Conservation (phyloP, 2,888 invertebrate genomes). For the Amphipyra tragopoginis region DNA sequence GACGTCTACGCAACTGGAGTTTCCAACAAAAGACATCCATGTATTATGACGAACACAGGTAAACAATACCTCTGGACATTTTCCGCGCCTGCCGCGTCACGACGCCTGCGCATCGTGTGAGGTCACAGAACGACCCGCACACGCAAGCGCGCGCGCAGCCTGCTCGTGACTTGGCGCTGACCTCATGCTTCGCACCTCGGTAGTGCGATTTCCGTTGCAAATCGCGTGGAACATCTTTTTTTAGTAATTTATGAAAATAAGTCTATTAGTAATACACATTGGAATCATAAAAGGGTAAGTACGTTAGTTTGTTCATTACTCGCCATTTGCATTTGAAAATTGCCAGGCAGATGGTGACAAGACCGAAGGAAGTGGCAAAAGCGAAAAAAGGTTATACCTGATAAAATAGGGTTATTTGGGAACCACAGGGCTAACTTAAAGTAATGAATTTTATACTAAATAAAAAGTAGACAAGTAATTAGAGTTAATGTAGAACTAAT, state of each 20-base stretch:
- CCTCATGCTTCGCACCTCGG: constrained; percentile 49
- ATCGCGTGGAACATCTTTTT: constrained; percentile 35
- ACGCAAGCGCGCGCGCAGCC: constrained; percentile 28
- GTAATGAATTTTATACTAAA: too few species aligned
- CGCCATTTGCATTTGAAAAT: too few species aligned
- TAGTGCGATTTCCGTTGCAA: constrained; percentile 32
- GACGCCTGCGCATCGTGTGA: constrained; percentile 50
- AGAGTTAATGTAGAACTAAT: too few species aligned
- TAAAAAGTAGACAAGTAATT: too few species aligned
- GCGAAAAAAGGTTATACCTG: too few species aligned
- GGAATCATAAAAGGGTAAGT: neutral
- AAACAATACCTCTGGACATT: constrained; percentile 25
- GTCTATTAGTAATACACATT: constrained; percentile 16
- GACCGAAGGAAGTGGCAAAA: too few species aligned
- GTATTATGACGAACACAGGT: constrained; percentile 36
- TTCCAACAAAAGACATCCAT: constrained; percentile 14
- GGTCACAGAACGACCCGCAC: constrained; percentile 43
- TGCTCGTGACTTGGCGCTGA: constrained; percentile 58
- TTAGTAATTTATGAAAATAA: constrained; percentile 18
- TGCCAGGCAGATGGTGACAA: too few species aligned
- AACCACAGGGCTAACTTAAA: too few species aligned
- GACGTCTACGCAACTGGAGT: constrained; percentile 12
- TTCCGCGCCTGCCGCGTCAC: constrained; percentile 30
- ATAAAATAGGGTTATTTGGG: too few species aligned
- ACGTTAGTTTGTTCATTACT: neutral